These are phyloP conservation scores for Sylvia borin DNA, from an alignment of 2,797 vertebrate genomes.

Conservation along the genomic window DNA sequence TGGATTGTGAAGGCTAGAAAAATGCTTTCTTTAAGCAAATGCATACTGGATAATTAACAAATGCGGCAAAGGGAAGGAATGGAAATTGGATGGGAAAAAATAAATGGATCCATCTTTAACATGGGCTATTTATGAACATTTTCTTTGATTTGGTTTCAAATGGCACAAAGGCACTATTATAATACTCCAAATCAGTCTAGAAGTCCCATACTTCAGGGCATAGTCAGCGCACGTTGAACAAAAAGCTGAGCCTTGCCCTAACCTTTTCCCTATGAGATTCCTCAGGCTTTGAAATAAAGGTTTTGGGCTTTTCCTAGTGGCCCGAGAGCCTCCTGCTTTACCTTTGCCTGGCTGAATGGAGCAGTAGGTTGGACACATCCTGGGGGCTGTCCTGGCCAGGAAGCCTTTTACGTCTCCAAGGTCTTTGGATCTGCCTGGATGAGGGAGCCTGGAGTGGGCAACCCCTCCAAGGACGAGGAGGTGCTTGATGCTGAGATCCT, in stretches of 20 bases:
- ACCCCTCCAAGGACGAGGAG: not conserved
- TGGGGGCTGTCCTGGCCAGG: not conserved
- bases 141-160: slow-evolving; percentile 36
- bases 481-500: not conserved
- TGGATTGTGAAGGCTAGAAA: slow-evolving; percentile 58
- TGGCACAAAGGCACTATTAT: not conserved
- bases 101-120: slow-evolving; percentile 30
- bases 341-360: not conserved
- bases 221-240: not conserved
- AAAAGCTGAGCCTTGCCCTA: not conserved
- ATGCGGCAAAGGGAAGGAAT: slow-evolving; percentile 4
- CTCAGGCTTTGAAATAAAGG: not conserved
- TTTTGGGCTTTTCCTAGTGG: not conserved
- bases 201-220: not conserved
- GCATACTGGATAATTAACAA: slow-evolving; percentile 50
- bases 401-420: not conserved
- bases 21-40: slow-evolving; percentile 63
- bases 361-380: not conserved
- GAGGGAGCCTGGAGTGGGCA: not conserved
- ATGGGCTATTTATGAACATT: slow-evolving; percentile 19
- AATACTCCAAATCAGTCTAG: not conserved
- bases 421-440: not conserved
- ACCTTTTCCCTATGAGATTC: not conserved
- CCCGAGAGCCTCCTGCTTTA: not conserved
- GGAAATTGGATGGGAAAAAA: slow-evolving; percentile 44